These are phyloP conservation scores for Lottia scabra DNA, from an alignment of 2,888 invertebrate species.

Conservation along the genomic window DNA sequence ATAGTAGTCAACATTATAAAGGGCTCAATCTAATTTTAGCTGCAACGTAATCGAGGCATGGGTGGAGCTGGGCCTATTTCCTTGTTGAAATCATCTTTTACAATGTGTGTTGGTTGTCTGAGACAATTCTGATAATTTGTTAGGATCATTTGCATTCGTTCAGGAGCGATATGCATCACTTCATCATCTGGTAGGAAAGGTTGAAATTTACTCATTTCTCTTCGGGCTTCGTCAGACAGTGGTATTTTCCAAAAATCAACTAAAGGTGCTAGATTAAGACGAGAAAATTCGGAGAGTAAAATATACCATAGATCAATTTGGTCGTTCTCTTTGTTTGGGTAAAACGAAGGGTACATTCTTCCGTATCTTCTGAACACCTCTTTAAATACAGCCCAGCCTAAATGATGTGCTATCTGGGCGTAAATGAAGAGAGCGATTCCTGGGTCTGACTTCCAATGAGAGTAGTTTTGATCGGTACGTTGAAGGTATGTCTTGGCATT, in stretches of 20 bases:
- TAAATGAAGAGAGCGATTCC: neutral
- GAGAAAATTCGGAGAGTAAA: neutral
- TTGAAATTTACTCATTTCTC: neutral
- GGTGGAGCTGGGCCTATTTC: no score
- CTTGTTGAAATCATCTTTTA: neutral
- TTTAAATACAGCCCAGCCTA: neutral
- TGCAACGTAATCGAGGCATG: no score
- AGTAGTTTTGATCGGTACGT: neutral
- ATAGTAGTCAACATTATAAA: no score
- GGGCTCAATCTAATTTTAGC: no score
- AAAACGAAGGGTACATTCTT: neutral
- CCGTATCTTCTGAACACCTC: neutral
- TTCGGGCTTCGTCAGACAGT: neutral
- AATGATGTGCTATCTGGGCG: neutral
- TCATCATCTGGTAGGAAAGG: neutral
- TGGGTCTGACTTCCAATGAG: neutral
- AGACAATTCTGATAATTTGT: neutral
- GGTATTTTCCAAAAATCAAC: neutral
- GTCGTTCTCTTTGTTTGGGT: neutral
- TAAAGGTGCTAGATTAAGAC: neutral
- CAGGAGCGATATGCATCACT: neutral
- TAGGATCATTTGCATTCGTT: neutral
- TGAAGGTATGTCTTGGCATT: neutral
- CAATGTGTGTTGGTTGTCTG: neutral
- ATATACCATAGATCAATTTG: neutral